Conservation (phyloP, 2,113 vertebrate species). For the Aphelocoma coerulescens region DNA sequence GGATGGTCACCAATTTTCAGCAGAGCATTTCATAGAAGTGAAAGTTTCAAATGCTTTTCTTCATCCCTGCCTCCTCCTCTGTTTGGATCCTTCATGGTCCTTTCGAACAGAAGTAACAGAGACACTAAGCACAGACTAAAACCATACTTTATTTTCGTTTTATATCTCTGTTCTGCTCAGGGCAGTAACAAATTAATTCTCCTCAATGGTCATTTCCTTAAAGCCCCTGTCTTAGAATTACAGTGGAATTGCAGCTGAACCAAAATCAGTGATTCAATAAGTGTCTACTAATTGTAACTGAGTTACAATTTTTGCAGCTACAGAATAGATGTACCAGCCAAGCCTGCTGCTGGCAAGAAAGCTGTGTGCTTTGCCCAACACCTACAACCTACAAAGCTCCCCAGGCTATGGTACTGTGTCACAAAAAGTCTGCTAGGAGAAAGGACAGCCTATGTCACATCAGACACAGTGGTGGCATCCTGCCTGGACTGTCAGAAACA, state of each 20-base stretch:
- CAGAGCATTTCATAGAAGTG: background rate
- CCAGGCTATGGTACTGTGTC: accelerated
- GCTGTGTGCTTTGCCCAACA: background rate
- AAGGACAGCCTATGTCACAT: accelerated
- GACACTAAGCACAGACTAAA: background rate
- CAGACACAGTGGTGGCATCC: accelerated
- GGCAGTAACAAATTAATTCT: background rate
- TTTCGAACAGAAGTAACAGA: background rate
- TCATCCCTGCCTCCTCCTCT: background rate
- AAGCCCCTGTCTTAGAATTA: background rate
- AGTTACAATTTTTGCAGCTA: background rate
- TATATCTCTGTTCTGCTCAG: background rate
- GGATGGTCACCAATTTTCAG: background rate
- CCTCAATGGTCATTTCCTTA: background rate
- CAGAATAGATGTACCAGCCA: background rate
- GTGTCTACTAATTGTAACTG: background rate
- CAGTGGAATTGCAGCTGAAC: background rate
- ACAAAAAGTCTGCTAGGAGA: background rate
- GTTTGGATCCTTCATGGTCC: background rate
- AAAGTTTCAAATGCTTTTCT: background rate
- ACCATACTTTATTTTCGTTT: background rate
- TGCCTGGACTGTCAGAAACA: background rate
- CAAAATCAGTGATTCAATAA: background rate
- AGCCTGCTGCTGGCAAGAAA: background rate
- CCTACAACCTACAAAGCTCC: background rate